Evolutionary conservation across 2,888 invertebrate species (phyloP), one percentile per base, ranked within the genome.

Genomic region (Palloptera scutellata): DNA sequence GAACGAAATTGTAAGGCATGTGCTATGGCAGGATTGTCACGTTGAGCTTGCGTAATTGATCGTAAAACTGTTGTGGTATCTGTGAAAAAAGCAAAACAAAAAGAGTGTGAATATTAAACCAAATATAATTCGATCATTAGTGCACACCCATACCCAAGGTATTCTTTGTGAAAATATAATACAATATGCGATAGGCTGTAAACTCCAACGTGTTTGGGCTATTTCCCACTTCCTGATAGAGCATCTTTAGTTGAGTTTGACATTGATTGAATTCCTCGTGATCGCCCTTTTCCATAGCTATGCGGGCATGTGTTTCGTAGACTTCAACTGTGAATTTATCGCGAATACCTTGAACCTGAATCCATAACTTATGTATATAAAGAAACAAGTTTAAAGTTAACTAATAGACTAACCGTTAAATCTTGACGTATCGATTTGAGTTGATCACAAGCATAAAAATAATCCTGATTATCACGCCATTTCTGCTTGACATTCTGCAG

Each of bases 231-330:
- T 95, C 95, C 72, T 89, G 86, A 84, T 99, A 99, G 43, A 99
- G 88, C 89, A 95, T 93, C 87, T 95, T 95, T 64, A 99, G 88
- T 86, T 99, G 99, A 13, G 97, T 97, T 86, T 99, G 99, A 83
- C 99, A 99, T 85, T 99, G 98, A 88, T 99, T 99, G 83, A 98
- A 99, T 84, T 99, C 99, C 82, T 97, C 98, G 84, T 97, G 97
- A 83, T 99, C 99, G 63, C 96, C 96, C 86, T 95, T 97, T 85
- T 99, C 98, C 84, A 99, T 88, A 61, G 98, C 98, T 79, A 99
- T 96, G 65, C 98, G 89, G 5, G 98, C 98, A 87, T 99, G 98
- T 4, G 97, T 97, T 87, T 99, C 99, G 86, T 99, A 99, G 12
- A 99, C 99, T 81, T 94, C 90, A n/a, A 99, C 93, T 64, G 98